A percentile compares a stretch with the other conserved stretches of the same genome.
phyloP scores from a whole-genome alignment of 2,888 invertebrate species.

The Julus scandinavius region DNA sequence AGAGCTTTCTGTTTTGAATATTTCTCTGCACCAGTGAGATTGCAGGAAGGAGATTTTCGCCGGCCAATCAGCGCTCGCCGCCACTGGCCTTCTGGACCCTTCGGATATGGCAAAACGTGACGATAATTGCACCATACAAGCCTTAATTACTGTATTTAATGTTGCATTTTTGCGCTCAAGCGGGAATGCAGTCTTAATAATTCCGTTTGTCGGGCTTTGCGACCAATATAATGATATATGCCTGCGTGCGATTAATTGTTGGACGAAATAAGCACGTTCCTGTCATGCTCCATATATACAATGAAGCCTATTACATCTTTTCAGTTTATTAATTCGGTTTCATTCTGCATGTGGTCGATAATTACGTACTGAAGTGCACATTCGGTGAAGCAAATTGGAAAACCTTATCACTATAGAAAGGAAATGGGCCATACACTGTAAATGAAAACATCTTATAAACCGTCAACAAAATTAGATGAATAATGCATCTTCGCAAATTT shows the following conservation, averaged over 20 bases:
- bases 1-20: neutral
- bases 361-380: neutral
- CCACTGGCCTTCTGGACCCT: neutral
- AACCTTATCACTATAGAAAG: too few relatives aligned
- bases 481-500: too few relatives aligned
- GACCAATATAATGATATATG: conserved; percentile 1
- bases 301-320: neutral
- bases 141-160: conserved; percentile 27
- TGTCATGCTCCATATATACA: neutral
- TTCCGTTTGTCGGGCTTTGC: conserved; percentile 21
- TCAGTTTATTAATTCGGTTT: neutral
- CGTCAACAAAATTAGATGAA: too few relatives aligned
- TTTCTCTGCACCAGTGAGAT: neutral
- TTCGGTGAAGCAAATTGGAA: too few relatives aligned
- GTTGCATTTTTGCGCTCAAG: neutral
- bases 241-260: neutral
- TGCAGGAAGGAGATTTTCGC: neutral
- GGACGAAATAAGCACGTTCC: neutral
- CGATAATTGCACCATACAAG: conserved; percentile 21
- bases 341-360: neutral
- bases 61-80: neutral
- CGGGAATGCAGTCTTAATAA: neutral
- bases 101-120: conserved; percentile 11
- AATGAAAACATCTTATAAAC: too few relatives aligned
- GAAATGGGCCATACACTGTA: too few relatives aligned